Evolutionary conservation across 2,888 invertebrate species (phyloP).

Genomic region (Conchocele bisecta): DNA sequence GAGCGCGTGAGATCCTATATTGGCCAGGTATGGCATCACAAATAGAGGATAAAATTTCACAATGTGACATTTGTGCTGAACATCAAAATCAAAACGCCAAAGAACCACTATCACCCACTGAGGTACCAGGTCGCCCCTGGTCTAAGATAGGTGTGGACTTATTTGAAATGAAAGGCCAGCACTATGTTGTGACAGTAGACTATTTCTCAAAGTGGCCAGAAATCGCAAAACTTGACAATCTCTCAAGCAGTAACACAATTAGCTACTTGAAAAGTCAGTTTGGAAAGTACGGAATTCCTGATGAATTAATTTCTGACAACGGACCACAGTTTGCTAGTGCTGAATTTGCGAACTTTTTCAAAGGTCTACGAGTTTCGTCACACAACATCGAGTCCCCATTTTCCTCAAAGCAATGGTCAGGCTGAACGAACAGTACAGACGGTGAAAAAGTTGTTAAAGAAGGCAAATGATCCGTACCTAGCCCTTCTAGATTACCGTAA

Average conservation of each 20-base stretch:
- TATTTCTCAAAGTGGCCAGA: slow-evolving; percentile 43
- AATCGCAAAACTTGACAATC: slow-evolving; percentile 17
- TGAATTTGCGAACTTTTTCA: slow-evolving; percentile 9
- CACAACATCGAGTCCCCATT: slow-evolving; percentile 6
- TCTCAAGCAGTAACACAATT: slow-evolving; percentile 9
- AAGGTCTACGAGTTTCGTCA: slow-evolving; percentile 12
- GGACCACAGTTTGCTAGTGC: slow-evolving; percentile 21
- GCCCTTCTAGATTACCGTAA: slow-evolving; percentile 28
- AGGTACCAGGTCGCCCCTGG: too few species aligned
- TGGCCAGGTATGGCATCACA: too few species aligned
- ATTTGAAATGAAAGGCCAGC: too few species aligned
- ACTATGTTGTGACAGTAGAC: slow-evolving; percentile 8
- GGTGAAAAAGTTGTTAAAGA: slow-evolving; percentile 23
- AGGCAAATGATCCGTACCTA: slow-evolving; percentile 33
- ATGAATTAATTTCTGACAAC: slow-evolving; percentile 28
- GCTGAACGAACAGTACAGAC: slow-evolving; percentile 35
- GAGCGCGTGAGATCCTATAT: too few species aligned
- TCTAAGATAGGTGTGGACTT: too few species aligned
- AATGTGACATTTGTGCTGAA: too few species aligned
- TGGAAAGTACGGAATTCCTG: slow-evolving; percentile 14
- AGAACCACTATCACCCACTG: slow-evolving; percentile 23
- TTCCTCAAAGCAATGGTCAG: slow-evolving; percentile 10
- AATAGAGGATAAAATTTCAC: too few species aligned
- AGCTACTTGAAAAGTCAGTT: slow-evolving; percentile 18
- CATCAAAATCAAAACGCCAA: too few species aligned